Evolutionary conservation across 2,113 vertebrate genomes (phyloP), one percentile per base, ranked within the genome.

Genomic region (Gymnarchus niloticus): DNA sequence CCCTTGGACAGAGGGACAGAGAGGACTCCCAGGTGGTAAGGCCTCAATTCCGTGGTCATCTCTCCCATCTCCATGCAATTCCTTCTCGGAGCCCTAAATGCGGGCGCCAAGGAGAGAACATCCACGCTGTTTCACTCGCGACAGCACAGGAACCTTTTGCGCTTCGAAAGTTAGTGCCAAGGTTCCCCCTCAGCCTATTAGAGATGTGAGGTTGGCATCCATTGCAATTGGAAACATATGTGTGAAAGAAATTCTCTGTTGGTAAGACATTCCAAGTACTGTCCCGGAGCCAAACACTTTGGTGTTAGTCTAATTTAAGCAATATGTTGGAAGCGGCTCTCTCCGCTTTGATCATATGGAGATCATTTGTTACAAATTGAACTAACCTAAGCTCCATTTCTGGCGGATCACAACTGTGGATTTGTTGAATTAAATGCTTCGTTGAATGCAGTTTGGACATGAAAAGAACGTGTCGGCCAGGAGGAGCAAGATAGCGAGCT

Each of bases 231-330:
- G 95, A 99, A 99, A 96, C 98, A 99, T 96, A 96, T 99, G 98
- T 97, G 96, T 90, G 83, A 94, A 98, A 95, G 97, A 98, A 98
- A 99, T 97, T 95, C 96, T 98, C 96, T 94, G 95, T 97, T 96
- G 97, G 95, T 97, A 97, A 97, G 97, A 97, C 97, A 99, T 99
- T 99, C 97, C 97, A 97, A 98, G 99, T 96, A 98, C 96, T 96
- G 96, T 98, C 97, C 96, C 95, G 92, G 93, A 97, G 96, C 98
- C 97, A 97, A 96, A 97, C 95, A 98, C 96, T 98, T 97, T 95
- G 97, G 98, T 99, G 98, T 99, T 98, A 96, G 96, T 95, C 97
- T 99, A 99, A 99, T 99, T 99, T 99, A 99, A 99, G 98, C 98
- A 98, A 96, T 96, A 99, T 99, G 98, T 98, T 97, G 96, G 96